Evolutionary conservation across 2,113 vertebrate species (phyloP), one percentile per base, ranked within the genome.

Genomic region (Cyprinodon brontotheroides): DNA sequence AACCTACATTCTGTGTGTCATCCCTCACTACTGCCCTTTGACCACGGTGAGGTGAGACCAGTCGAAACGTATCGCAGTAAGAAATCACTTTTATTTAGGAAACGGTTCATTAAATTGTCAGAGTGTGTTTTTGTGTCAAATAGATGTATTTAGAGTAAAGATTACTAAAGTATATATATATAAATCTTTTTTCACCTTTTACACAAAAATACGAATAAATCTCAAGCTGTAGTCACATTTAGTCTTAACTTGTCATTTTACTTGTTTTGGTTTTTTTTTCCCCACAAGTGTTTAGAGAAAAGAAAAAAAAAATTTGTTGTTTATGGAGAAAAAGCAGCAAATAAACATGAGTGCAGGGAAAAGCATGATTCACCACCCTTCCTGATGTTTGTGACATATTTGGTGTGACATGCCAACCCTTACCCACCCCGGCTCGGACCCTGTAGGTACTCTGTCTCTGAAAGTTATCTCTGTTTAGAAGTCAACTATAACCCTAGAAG

Each of bases 371-470:
- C 81, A 12, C 63, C 40, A 70, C 20, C 3, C 59, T 74, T 61
- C 72, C 85, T 77, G 84, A 75, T 85, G 80, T 63, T 89, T 81
- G 68, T 88, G 90, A 89, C 86, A 89, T 89, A 91, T 89, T 89
- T 86, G 41, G 72, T 75, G 72, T 86, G 91, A 92, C 89, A 82
- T 78, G 79, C 41, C 50, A 71, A 83, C 81, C 76, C 80, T 68
- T 29, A 68, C 12, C 11, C 36, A 40, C 72, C 50, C 84, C 68
- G 61, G 74, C 78, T 86, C 73, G 81, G 86, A 90, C 86, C 85
- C 62, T 38, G 81, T 75, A 37, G 70, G 82, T 80, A 78, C 20
- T 68, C 78, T 87, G 88, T 89, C 89, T 87, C 79, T 62, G 66
- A 29, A 61, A 22, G 29, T 90, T 89, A 86, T 39, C 48, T 65